Percentiles rank a stretch among this genome's conserved stretches.
Evolutionary conservation across 1,140 invertebrate species (phyloP).

Genomic region (Lepidurus apus): DNA sequence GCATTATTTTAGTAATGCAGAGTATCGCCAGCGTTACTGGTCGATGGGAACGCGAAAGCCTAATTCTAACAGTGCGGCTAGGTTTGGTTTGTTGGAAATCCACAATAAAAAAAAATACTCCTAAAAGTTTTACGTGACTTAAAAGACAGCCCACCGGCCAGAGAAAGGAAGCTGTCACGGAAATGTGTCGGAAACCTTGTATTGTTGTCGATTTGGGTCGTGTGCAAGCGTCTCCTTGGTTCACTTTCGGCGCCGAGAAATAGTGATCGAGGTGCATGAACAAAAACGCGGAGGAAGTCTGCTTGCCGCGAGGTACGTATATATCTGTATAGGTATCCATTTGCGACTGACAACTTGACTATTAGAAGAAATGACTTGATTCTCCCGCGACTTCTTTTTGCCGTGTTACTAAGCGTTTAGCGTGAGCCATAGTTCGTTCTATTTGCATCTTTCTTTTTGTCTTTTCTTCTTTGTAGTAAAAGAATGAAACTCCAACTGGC

Average conservation of each 20-base stretch:
- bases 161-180: background rate
- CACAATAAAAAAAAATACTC: too few species aligned
- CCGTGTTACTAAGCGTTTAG: background rate
- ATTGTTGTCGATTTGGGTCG: background rate
- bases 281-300: background rate
- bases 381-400: background rate
- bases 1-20: too few species aligned
- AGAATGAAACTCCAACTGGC: background rate
- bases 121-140: background rate
- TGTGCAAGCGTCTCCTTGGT: background rate
- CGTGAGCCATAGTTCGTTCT: background rate
- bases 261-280: background rate
- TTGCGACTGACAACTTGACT: background rate
- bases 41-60: too few species aligned
- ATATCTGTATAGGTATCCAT: background rate
- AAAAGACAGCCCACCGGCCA: background rate
- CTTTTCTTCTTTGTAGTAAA: background rate
- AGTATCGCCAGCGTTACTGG: too few species aligned
- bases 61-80: too few species aligned
- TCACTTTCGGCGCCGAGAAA: background rate
- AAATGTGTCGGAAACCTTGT: background rate
- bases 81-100: too few species aligned
- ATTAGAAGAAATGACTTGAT: slow-evolving; percentile 7
- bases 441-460: background rate
- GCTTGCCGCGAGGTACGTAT: background rate